Evolutionary conservation across 2,888 invertebrate genomes (phyloP).

Genomic region (Notocelia uddmanniana): DNA sequence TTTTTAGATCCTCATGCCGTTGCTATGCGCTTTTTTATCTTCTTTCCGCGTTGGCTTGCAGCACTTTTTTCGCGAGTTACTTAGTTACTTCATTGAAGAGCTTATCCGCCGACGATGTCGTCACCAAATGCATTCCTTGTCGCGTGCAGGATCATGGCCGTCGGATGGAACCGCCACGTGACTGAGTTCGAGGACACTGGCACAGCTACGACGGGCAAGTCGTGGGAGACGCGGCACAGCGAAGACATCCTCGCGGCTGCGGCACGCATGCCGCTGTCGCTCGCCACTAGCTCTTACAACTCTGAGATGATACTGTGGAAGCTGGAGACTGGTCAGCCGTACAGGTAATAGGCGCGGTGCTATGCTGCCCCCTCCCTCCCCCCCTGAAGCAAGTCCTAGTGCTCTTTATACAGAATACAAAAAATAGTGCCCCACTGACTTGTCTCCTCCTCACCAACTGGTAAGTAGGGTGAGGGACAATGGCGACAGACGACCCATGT

Average conservation of each 20-base stretch:
- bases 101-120: too few species aligned
- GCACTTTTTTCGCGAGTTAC: too few species aligned
- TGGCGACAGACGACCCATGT: too few species aligned
- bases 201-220: conserved; percentile 85
- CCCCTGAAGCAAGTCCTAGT: too few species aligned
- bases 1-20: not conserved
- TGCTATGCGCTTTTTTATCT: too few species aligned
- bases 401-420: too few species aligned
- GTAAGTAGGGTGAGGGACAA: too few species aligned
- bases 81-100: too few species aligned
- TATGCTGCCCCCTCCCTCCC: too few species aligned
- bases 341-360: conserved; percentile 73
- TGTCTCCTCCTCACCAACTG: too few species aligned
- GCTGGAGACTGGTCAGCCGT: conserved; percentile 92
- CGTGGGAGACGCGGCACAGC: conserved; percentile 90
- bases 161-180: conserved; percentile 92
- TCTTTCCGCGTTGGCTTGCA: too few species aligned
- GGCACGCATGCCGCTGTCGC: conserved; percentile 87
- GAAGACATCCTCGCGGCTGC: conserved; percentile 92
- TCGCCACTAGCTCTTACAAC: conserved; percentile 91
- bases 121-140: not conserved
- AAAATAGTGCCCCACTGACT: too few species aligned
- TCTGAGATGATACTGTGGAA: conserved; percentile 94
- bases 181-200: conserved; percentile 87
- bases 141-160: conserved; percentile 87